Conservation (phyloP, 2,113 vertebrate genomes). For the Channa argus region DNA sequence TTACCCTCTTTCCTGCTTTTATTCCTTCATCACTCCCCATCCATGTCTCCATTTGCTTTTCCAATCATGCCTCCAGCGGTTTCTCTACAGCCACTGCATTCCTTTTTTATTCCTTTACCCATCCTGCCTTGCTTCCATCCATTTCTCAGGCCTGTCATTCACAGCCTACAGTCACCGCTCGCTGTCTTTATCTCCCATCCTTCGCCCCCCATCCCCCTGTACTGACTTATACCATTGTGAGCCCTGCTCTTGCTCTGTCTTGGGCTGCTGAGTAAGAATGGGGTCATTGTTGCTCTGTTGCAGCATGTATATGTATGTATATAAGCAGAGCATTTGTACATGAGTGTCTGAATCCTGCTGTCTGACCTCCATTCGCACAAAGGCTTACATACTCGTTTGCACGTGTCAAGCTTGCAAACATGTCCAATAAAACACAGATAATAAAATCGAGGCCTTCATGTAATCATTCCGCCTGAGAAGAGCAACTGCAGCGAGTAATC, state of each 20-base stretch:
- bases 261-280: slow-evolving; percentile 80
- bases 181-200: slow-evolving; percentile 47
- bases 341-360: slow-evolving; percentile 47
- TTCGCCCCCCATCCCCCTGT: slow-evolving; percentile 33
- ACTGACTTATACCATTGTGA: slow-evolving; percentile 80
- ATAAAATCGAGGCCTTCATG: background rate
- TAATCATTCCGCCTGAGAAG: background rate
- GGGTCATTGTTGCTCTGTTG: slow-evolving; percentile 81
- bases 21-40: slow-evolving; percentile 52
- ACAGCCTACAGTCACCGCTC: slow-evolving; percentile 53
- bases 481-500: no score
- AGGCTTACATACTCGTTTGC: slow-evolving; percentile 22
- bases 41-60: slow-evolving; percentile 50
- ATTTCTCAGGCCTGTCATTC: slow-evolving; percentile 61
- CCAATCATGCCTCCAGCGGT: slow-evolving; percentile 67
- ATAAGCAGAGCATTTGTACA: slow-evolving; percentile 32
- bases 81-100: slow-evolving; percentile 59
- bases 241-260: slow-evolving; percentile 74
- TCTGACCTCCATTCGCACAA: slow-evolving; percentile 42
- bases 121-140: slow-evolving; percentile 62
- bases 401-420: slow-evolving; percentile 8
- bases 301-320: slow-evolving; percentile 40
- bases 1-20: slow-evolving; percentile 9
- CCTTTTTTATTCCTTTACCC: slow-evolving; percentile 48
- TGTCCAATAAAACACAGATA: slow-evolving; percentile 4